phyloP scores from a whole-genome alignment of 1,140 invertebrate species.

The Drosophila pruinosa region DNA sequence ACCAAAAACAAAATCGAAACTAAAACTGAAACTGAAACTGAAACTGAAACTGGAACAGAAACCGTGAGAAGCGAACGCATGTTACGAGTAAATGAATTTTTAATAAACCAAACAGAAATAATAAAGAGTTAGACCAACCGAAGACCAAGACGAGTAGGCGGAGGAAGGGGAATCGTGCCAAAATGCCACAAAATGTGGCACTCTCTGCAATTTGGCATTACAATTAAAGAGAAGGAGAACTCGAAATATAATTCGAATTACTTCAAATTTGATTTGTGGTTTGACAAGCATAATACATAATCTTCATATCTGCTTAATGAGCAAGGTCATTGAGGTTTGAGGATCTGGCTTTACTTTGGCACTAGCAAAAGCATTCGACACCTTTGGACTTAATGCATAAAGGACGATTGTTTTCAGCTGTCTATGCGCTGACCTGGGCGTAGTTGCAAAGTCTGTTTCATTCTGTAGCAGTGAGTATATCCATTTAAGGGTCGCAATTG shows the following conservation, averaged over 20 bases:
- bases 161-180: not conserved
- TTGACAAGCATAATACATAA: no score
- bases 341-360: no score
- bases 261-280: no score
- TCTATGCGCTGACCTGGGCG: no score
- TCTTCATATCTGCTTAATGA: no score
- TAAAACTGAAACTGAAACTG: not conserved
- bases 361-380: no score
- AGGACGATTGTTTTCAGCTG: no score
- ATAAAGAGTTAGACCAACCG: not conserved
- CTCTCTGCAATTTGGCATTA: not conserved
- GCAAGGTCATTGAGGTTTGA: no score
- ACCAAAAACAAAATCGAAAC: constrained; percentile 4
- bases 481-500: no score
- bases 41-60: not conserved
- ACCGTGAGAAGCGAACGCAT: constrained; percentile 41
- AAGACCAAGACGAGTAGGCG: not conserved
- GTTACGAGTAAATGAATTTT: constrained; percentile 48
- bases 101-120: constrained; percentile 51
- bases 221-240: not conserved
- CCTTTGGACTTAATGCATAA: no score
- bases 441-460: no score
- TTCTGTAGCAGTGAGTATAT: no score
- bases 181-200: constrained; percentile 3
- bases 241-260: not conserved